Evolutionary conservation across 2,113 vertebrate species (phyloP), one percentile per base, ranked within the genome.

Genomic region (Aphyosemion australe): DNA sequence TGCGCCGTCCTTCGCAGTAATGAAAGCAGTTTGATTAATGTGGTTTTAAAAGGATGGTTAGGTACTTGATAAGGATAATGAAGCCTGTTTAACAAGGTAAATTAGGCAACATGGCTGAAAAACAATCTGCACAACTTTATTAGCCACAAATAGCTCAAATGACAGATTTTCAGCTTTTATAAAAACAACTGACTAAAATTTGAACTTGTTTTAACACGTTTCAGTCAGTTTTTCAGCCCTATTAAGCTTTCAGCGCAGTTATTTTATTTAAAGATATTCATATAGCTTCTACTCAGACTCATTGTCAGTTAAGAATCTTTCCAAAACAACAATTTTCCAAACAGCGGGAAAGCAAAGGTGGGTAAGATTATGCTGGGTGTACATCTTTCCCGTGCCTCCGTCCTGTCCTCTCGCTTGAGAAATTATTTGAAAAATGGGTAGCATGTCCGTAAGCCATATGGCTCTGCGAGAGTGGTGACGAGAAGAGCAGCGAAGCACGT

Each of bases 381-480:
- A 61, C 61, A 37, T 87, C 81, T 67, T 76, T 61, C 69, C 52
- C 16, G 53, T 65, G 73, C 61, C 73, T 71, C 71, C 65, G 79
- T 81, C 78, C 84, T 78, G 80, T 90, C 82, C 81, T 90, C 87
- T 87, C 89, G 89, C 88, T 91, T 90, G 92, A 92, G 89, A 89
- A 91, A 87, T 92, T 90, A 91, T 91, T 79, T 92, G 91, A 93
- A 89, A 91, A 92, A 93, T 92, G 89, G 89, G 80, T 65, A 83
- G 80, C 62, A 69, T 63, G 84, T 91, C 92, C 74, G 57, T 31
- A 20, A 82, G 86, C 92, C 92, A 92, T 92, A 91, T 92, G 91
- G 90, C 87, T 86, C 63, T 46, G 72, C 61, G 48, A 70, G 80
- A 72, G 89, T 66, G 8, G 72, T 48, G 63, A 20, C 62, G 48